Evolutionary conservation across 2,888 invertebrate genomes (phyloP).

Genomic region (Cryptops parisi): DNA sequence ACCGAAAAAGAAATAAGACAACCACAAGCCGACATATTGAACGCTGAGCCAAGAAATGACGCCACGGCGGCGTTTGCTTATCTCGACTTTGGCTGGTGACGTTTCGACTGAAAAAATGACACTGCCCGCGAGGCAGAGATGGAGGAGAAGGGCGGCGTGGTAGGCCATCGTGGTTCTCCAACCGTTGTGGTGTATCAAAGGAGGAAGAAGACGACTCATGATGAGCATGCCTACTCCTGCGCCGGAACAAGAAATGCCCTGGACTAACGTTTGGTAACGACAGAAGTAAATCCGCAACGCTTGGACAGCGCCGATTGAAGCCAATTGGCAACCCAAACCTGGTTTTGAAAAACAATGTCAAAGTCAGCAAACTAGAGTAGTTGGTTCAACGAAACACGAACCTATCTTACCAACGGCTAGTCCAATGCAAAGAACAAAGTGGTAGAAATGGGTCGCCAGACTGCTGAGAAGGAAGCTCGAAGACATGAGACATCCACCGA

Average conservation of each 20-base stretch:
- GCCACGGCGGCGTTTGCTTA: background rate
- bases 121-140: constrained; percentile 3
- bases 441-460: background rate
- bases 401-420: constrained; percentile 5
- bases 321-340: constrained; percentile 1
- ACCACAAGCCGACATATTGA: too few species aligned
- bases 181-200: background rate
- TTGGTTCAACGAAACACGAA: too few species aligned
- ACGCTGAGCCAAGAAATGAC: background rate
- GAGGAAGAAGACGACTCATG: constrained; percentile 1
- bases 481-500: background rate
- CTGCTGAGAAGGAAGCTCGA: background rate
- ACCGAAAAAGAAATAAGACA: background rate
- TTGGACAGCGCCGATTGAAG: background rate
- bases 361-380: too few species aligned
- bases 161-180: constrained; percentile 3
- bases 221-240: constrained; percentile 6
- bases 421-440: constrained; percentile 1
- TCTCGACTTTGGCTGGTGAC: background rate
- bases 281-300: constrained; percentile 3
- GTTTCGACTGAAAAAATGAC: background rate
- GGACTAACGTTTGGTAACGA: background rate
- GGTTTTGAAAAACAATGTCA: too few species aligned
- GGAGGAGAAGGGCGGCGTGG: background rate
- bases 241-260: background rate